phyloP scores from a whole-genome alignment of 2,797 vertebrate genomes.

The Gymnothorax javanicus region DNA sequence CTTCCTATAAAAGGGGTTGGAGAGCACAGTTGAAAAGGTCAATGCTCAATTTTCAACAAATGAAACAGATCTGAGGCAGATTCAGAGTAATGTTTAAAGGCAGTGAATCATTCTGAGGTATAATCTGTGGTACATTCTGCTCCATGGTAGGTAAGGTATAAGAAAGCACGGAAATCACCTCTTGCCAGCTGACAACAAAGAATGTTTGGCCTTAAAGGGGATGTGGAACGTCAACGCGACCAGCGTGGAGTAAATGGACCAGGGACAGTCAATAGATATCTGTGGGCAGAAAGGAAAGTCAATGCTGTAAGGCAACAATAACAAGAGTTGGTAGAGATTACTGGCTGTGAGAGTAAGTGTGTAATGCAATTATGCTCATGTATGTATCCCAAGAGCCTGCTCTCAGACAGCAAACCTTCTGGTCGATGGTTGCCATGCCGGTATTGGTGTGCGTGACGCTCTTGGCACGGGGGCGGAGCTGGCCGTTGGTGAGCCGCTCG shows the following conservation, averaged over 20 bases:
- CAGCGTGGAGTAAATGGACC: slow-evolving; percentile 97
- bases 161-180: slow-evolving; percentile 68
- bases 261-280: slow-evolving; percentile 97
- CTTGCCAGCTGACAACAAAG: slow-evolving; percentile 87
- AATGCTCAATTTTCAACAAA: background rate
- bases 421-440: slow-evolving; percentile 83
- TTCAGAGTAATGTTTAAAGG: background rate
- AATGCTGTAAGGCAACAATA: background rate
- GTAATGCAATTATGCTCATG: background rate
- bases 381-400: background rate
- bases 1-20: slow-evolving; percentile 75
- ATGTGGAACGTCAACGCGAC: slow-evolving; percentile 92
- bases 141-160: background rate
- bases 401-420: slow-evolving; percentile 73
- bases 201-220: slow-evolving; percentile 91
- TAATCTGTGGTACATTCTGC: background rate
- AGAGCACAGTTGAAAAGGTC: background rate
- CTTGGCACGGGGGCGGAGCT: slow-evolving; percentile 70
- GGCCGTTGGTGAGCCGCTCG: slow-evolving; percentile 75
- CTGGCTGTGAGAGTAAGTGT: background rate
- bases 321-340: background rate
- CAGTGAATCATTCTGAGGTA: background rate
- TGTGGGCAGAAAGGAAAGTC: slow-evolving; percentile 52
- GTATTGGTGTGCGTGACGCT: slow-evolving; percentile 76
- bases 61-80: background rate